A percentile compares a stretch with the other conserved stretches of the same genome.
Conservation (phyloP, 1,140 invertebrate species). For the Microplitis mediator region DNA sequence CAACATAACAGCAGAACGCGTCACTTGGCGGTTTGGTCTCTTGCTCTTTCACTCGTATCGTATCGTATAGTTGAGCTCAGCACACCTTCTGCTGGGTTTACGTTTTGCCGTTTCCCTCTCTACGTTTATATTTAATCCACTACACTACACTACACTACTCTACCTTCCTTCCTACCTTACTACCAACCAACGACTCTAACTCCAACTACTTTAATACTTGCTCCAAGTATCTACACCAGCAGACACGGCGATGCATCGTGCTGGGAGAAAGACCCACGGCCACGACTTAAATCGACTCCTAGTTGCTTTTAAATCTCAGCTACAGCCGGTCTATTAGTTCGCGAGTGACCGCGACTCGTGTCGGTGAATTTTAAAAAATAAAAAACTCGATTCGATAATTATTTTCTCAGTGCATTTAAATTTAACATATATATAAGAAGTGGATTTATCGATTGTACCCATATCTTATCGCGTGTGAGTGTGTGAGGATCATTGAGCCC, state of each 20-base stretch:
- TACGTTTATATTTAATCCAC: constrained; percentile 2
- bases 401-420: too few relatives aligned
- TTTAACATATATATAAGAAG: too few relatives aligned
- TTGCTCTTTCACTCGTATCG: not conserved
- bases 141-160: not conserved
- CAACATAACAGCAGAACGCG: not conserved
- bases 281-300: constrained; percentile 47
- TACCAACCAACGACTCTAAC: not conserved
- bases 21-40: constrained; percentile 25
- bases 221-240: not conserved
- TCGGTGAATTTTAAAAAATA: not conserved
- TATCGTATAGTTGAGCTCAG: too few relatives aligned
- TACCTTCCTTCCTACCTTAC: not conserved
- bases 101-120: constrained; percentile 45
- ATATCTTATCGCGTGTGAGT: constrained; percentile 25
- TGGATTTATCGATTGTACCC: not conserved
- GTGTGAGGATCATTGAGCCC: not conserved
- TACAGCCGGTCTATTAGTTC: constrained; percentile 32
- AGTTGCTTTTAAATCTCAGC: constrained; percentile 55
- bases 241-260: constrained; percentile 44
- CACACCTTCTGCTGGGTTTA: constrained; percentile 28
- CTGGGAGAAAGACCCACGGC: constrained; percentile 52
- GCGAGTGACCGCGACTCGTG: constrained; percentile 25
- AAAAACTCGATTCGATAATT: too few relatives aligned
- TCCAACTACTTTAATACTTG: not conserved